Base-by-base conservation (phyloP, 2,888 invertebrate genomes). In the Drosophila mercatorum region DNA sequence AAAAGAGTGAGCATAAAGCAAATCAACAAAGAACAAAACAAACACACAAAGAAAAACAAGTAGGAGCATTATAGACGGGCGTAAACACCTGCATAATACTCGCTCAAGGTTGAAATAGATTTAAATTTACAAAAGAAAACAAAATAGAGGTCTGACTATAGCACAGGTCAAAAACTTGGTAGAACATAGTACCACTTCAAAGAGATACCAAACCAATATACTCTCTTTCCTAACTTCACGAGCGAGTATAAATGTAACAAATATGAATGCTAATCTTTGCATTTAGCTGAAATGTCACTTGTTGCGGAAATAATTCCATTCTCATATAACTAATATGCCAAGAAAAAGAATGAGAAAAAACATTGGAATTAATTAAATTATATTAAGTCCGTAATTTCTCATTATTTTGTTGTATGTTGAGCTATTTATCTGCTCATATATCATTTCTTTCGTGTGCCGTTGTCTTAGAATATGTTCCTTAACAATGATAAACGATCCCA, bases 281-380 rank as follows among this genome's bases (percentile, higher is more conserved):
- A 72, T 75, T 77, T 75, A 75, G 65, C 60, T 75, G 17, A 78
- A 78, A 72, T 78, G 79, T 72, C 79, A 75, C 28, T 70, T 59
- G 70, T 55, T 59, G 55, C 66, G 68, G 62, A 77, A 72, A 59
- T 26, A 63, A 51, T 75, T 75, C 44, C 28, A 12, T 14, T 38
- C 51, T 49, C 56, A n/a, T 28, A 56, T 28, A 51, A 49, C 40
- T 17, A 57, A 38, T 17, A 28, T 22, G 43, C 28, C 41, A 64
- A 31, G 49, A 31, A 17, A 49, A 14, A 47, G 5, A 22, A 11
- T 22, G 26, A 17, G 5, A 34, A 51, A 34, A 40, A 14, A 36
- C 17, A 34, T 67, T 52, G 12, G 40, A 28, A 41, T 60, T 34
- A 40, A 26, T 67, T 41, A 26, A 40, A 26, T 67, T 41, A 26